Evolutionary conservation across 1,140 invertebrate genomes (phyloP).

Genomic region (Conus ventricosus): DNA sequence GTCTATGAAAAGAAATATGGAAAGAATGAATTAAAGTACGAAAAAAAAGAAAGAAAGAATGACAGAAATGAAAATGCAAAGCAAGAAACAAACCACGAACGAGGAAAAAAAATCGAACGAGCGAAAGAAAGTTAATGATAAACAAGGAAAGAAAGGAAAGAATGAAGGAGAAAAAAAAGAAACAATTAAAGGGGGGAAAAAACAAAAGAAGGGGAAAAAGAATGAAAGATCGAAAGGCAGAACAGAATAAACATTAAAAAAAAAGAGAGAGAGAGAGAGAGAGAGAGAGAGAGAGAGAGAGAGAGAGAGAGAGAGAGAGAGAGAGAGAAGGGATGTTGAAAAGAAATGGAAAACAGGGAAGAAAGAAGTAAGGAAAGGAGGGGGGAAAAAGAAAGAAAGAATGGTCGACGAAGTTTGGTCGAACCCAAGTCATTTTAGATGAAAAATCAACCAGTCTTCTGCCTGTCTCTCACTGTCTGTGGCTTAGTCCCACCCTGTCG

Average conservation of each 20-base stretch:
- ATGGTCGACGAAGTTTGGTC: too few relatives aligned
- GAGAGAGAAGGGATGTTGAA: slow-evolving; percentile 5
- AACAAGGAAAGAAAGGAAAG: too few relatives aligned
- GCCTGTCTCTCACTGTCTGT: not conserved
- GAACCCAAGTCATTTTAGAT: too few relatives aligned
- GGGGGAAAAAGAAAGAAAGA: not conserved
- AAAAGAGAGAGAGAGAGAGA: not conserved
- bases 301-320: not conserved
- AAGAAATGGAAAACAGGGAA: not conserved
- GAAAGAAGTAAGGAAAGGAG: not conserved
- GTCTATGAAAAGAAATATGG: not conserved
- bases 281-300: not conserved
- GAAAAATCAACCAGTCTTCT: not conserved
- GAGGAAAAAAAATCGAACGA: too few relatives aligned
- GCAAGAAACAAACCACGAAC: too few relatives aligned
- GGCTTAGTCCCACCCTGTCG: not conserved
- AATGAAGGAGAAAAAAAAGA: too few relatives aligned
- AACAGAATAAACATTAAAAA: not conserved
- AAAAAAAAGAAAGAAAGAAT: not conserved
- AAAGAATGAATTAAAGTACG: not conserved
- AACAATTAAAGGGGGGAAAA: not conserved
- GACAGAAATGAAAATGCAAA: not conserved
- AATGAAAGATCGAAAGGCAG: not conserved
- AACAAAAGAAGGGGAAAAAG: not conserved
- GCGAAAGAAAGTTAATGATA: too few relatives aligned